Percentiles rank a stretch among this genome's conserved stretches.
Conservation (phyloP, 2,113 vertebrate species). For the Cisticola juncidis region DNA sequence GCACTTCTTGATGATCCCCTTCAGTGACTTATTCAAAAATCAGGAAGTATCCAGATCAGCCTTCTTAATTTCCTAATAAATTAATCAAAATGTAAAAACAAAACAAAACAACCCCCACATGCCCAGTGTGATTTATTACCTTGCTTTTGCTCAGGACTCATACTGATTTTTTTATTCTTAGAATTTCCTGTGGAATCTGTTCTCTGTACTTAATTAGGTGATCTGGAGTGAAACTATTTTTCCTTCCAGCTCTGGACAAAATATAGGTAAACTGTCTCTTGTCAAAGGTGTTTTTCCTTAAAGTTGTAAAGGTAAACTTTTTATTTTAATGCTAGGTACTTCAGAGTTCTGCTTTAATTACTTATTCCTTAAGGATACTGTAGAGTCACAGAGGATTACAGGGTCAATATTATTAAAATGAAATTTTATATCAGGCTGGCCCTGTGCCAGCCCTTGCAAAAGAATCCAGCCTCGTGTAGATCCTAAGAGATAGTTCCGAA, state of each 20-base stretch:
- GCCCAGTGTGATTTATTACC: not conserved
- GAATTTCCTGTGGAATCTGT: not conserved
- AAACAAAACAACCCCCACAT: not conserved
- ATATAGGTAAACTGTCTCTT: not conserved
- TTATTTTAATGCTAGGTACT: not conserved
- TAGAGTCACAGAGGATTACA: not conserved
- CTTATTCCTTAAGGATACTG: not conserved
- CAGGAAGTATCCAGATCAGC: not conserved
- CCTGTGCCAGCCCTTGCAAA: not conserved
- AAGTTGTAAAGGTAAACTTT: not conserved
- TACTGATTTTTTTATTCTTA: not conserved
- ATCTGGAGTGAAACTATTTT: not conserved
- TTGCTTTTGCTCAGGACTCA: not conserved
- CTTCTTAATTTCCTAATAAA: not conserved
- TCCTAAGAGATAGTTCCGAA: not conserved
- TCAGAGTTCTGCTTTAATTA: not conserved
- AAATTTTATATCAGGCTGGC: not conserved
- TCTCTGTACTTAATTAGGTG: not conserved
- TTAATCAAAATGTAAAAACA: not conserved
- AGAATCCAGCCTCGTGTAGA: not conserved
- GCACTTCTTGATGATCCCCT: not conserved
- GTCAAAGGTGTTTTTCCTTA: not conserved
- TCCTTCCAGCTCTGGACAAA: not conserved
- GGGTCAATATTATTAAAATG: not conserved
- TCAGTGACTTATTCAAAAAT: not conserved